Evolutionary conservation across 2,888 invertebrate genomes (phyloP).

Genomic region (Rhagonycha lutea): DNA sequence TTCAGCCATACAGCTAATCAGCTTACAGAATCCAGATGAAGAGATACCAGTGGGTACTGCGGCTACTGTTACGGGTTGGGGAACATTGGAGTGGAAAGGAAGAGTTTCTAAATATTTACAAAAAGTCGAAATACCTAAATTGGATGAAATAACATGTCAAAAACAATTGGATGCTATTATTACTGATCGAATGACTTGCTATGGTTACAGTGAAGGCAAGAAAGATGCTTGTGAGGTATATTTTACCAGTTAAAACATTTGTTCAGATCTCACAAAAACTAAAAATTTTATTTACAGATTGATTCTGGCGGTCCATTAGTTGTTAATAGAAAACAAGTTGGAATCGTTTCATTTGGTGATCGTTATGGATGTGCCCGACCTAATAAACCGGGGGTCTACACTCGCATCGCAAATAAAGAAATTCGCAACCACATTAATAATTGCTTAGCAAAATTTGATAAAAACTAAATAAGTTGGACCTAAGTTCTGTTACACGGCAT

Average conservation of each 20-base stretch:
- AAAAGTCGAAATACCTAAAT: background rate
- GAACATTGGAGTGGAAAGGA: background rate
- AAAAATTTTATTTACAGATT: background rate
- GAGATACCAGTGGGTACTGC: background rate
- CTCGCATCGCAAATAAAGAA: background rate
- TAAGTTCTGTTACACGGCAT: too few relatives aligned
- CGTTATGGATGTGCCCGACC: background rate
- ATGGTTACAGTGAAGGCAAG: background rate
- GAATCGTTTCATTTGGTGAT: slow-evolving; percentile 8
- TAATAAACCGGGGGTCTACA: slow-evolving; percentile 3
- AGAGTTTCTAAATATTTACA: background rate
- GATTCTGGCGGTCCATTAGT: slow-evolving; percentile 11
- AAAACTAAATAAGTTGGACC: too few relatives aligned
- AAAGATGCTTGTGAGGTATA: slow-evolving; percentile 15
- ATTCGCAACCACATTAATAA: background rate
- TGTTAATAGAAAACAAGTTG: background rate
- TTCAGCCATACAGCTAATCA: background rate
- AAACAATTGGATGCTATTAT: background rate
- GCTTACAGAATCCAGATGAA: background rate
- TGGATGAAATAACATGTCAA: background rate
- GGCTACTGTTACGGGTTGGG: slow-evolving; percentile 3
- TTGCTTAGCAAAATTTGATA: background rate
- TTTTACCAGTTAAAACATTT: background rate
- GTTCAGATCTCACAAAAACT: background rate
- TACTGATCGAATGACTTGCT: slow-evolving; percentile 5